Base-by-base conservation (phyloP, 2,888 invertebrate species). In the Autographa pulchrina region DNA sequence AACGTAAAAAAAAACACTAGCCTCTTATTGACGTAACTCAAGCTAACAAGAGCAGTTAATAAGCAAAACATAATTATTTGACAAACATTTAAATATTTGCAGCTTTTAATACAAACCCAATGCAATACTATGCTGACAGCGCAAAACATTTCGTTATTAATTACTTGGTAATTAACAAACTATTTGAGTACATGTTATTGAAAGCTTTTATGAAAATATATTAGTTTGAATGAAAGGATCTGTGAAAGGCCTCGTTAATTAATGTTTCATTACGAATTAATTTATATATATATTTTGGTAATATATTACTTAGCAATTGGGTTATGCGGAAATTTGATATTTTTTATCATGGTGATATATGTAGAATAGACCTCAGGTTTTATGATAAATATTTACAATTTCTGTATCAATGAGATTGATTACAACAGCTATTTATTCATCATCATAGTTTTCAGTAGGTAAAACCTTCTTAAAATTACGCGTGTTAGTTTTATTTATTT, bases 131-230 rank as follows among this genome's bases (percentile, higher is more conserved):
- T 64, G 60, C 64, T 60, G 69, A 60, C 35, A 35, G 25, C 14
- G 18, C 62, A 63, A 70, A 70, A 58, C 66, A 62, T 65, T 65
- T 70, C 25, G 60, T 13, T 68, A 73, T 66, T 81, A 64, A 70
- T 81, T 68, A 74, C 70, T 58, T 11, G 56, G 31, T 71, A 66
- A 73, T 70, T 75, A 78, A n/a, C 14, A 61, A 70, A 79, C 60
- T 70, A 75, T 77, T 68, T 38, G 62, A 72, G 67, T 68, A 48
- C 54, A 66, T 59, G 64, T 63, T 72, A 65, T 67, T 75, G 60
- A 78, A 76, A 59, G 61, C 48, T 62, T 38, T 9, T 62, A 69
- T 61, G 60, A 72, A 75, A 79, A 72, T 64, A 72, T 73, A 61
- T 68, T 70, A 58, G 58, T 7, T 20, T 18, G 32, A 11, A 67